Base-by-base conservation (phyloP, 2,888 invertebrate genomes). In the Melangyna quadrimaculata region DNA sequence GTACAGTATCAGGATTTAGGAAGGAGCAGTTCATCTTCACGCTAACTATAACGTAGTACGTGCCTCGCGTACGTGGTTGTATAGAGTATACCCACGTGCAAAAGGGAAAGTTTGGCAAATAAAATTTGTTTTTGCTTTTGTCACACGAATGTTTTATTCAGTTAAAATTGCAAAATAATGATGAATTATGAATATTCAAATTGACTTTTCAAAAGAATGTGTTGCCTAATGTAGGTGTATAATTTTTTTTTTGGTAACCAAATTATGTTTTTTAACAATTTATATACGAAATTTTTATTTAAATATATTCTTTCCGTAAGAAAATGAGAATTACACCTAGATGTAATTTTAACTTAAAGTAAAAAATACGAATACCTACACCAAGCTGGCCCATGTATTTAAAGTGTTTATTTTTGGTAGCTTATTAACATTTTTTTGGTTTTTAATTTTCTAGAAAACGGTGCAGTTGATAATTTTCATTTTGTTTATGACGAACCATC, bases 1-100 rank as follows among this genome's bases (percentile, higher is more conserved):
- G 53, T 72, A 72, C 43, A 67, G 48, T 63, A 69, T 24, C 27
- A 51, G 22, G 4, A 19, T 69, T 24, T 51, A 51, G 22, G 4
- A 19, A 72, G 45, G 37, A 82, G 78, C 69, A 63, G 78, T 82
- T 82, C 82, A 73, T 78, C 82, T 55, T 45, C 37, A 35, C 71
- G 65, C 65, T 71, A 65, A 72, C 71, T 51, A 51, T 77, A 71
- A 77, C 71, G 51, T 43, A 77, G 72, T 78, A 72, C 73, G 73
- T 72, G 82, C n/a, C 40, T 17, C 19, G 55, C 65, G 69, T 72
- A 73, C 78, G 72, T 73, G 55, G 51, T 27, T 69, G 37, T 72
- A 59, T 32, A 37, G 10, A 22, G 12, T 6, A 4, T 14, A 6
- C 8, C 7, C 51, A 14, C 27, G 24, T n/a, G 10, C 45, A 17